Percentiles rank a stretch among this genome's conserved stretches.
Evolutionary conservation across 2,797 vertebrate species (phyloP).

Genomic region (Streptopelia turtur): DNA sequence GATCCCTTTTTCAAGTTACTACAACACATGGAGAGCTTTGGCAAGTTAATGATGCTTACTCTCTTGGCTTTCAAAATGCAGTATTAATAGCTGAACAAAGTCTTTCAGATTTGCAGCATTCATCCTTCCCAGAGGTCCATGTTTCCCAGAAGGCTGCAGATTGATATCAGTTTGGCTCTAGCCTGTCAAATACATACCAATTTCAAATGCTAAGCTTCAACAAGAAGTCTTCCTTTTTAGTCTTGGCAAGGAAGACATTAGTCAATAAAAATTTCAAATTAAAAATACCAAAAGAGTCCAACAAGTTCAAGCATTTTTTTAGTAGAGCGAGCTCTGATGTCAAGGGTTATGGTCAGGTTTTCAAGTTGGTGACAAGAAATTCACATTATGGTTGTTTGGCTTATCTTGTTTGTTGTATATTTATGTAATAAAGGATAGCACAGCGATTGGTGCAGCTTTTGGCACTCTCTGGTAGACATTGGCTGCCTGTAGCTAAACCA

Average conservation of each 20-base stretch:
- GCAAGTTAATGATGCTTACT: neutral
- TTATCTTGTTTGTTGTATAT: neutral
- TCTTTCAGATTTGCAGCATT: neutral
- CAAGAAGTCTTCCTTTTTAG: neutral
- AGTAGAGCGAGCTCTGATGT: neutral
- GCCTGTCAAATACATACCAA: neutral
- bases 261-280: slow-evolving; percentile 10
- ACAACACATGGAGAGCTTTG: neutral
- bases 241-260: neutral
- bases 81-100: neutral
- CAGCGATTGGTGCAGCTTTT: neutral
- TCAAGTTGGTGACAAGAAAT: neutral
- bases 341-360: neutral
- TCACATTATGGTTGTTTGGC: neutral
- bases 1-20: neutral
- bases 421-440: neutral
- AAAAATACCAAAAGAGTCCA: neutral
- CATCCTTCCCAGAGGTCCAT: neutral
- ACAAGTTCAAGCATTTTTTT: neutral
- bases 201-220: neutral
- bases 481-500: neutral
- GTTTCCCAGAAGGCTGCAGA: neutral
- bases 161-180: neutral
- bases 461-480: neutral
- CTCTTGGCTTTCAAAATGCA: neutral